Percentiles rank a stretch among this genome's conserved stretches.
phyloP scores from a whole-genome alignment of 35 echinoderm and acorn worm genomes.

The Strongylocentrotus purpuratus region DNA sequence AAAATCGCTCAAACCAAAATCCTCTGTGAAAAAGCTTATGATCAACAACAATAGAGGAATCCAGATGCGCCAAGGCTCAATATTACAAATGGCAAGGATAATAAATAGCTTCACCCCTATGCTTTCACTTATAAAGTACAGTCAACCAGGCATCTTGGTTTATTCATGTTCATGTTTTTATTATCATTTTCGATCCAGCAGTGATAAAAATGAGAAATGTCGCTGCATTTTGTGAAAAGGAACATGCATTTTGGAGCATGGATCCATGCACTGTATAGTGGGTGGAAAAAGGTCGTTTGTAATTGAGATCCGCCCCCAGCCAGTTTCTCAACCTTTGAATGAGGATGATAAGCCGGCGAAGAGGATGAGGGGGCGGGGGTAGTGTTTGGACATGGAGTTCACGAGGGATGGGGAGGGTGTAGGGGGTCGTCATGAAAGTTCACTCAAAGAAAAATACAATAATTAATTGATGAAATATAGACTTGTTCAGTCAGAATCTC shows the following conservation, averaged over 20 bases:
- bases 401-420: background rate
- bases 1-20: background rate
- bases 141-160: background rate
- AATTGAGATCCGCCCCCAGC: background rate
- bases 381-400: background rate
- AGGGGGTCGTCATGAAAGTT: background rate
- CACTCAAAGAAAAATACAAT: background rate
- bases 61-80: background rate
- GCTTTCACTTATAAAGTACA: constrained; percentile 10
- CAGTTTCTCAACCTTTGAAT: background rate
- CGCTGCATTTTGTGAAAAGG: background rate
- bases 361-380: background rate
- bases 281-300: background rate
- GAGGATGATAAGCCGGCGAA: background rate
- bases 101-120: background rate
- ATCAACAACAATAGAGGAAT: background rate
- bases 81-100: background rate
- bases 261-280: background rate
- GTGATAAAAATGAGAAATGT: background rate
- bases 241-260: background rate
- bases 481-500: too few relatives aligned
- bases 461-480: too few relatives aligned
- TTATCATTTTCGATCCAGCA: background rate
- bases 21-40: constrained; percentile 2
- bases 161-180: background rate